Evolutionary conservation across 2,888 invertebrate genomes (phyloP), one percentile per base, ranked within the genome.

Genomic region (Ormyrus labotus): DNA sequence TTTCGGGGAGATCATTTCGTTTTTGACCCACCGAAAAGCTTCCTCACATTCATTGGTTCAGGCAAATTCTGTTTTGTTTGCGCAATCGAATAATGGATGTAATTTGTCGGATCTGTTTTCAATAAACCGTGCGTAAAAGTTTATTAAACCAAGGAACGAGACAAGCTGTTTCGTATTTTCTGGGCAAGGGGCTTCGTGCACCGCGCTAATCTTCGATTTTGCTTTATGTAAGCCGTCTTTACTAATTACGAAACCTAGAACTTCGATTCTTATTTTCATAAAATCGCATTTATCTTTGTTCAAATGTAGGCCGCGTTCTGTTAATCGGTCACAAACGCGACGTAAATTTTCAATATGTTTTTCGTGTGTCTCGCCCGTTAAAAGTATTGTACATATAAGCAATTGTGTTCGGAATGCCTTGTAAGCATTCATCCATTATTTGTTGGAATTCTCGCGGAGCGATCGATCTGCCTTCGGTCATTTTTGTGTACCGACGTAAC

Each of bases 381-480:
- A 84, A 84, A 47, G 83, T 83, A 68, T 86, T 85, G 76, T 87
- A 86, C 6, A 87, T 55, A 64, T 83, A 87, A 5, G 78, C 64
- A 0, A 82, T 80, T n/a, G 47, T 51, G 13, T 75, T 72, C 7
- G 13, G 13, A 13, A 86, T 81, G n/a, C 83, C 85, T 45, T 58
- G 60, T 19, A 87, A 73, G 51, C 87, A 75, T 60, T 81, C 69
- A 50, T 88, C 86, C 84, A 87, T 86, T 48, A 85, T 83, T 67
- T 83, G 80, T 78, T 87, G 86, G 69, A 88, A 86, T 58, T 86
- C 86, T 19, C 85, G 85, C 55, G 70, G 77, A 4, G 55, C 69
- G 0, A 5, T 7, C 47, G 67, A n/a, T 6, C 45, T 55, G 0
- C 77, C 77, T 64, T 81, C 78, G 0, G 51, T 53, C 58, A 81